Evolutionary conservation across 2,113 vertebrate species (phyloP).

Genomic region (Isichthys henryi): DNA sequence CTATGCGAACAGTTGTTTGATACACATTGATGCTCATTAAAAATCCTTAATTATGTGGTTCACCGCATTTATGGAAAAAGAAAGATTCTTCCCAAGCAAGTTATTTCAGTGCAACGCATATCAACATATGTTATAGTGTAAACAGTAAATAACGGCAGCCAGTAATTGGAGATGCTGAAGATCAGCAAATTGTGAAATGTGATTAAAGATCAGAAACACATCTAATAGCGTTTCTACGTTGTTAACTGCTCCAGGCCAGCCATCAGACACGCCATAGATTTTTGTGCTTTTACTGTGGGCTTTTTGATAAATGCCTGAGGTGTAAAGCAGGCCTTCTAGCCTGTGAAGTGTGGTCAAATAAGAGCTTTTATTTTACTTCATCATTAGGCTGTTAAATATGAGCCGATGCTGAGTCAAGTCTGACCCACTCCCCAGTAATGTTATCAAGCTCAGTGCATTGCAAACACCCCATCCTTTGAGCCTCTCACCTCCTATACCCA

Average conservation of each 20-base stretch:
- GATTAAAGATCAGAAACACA: neutral
- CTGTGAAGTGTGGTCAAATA: neutral
- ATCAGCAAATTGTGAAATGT: neutral
- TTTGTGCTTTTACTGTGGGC: neutral
- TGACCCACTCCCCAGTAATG: neutral
- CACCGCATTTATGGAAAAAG: neutral
- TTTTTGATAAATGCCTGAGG: neutral
- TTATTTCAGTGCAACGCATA: neutral
- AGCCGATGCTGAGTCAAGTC: neutral
- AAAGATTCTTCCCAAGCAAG: neutral
- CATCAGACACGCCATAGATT: neutral
- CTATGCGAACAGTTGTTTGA: neutral
- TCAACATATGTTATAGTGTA: neutral
- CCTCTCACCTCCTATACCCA: neutral
- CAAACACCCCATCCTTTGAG: neutral
- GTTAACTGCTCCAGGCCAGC: neutral
- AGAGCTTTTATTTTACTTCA: conserved; percentile 5
- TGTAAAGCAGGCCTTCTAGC: neutral
- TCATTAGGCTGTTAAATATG: neutral
- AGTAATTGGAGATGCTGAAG: neutral
- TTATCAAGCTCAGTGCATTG: neutral
- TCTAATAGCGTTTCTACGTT: neutral
- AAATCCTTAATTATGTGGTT: neutral
- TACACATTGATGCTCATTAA: neutral
- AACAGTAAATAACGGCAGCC: neutral